Evolutionary conservation across 2,888 invertebrate genomes (phyloP), one percentile per base, ranked within the genome.

Genomic region (Eupithecia inturbata): DNA sequence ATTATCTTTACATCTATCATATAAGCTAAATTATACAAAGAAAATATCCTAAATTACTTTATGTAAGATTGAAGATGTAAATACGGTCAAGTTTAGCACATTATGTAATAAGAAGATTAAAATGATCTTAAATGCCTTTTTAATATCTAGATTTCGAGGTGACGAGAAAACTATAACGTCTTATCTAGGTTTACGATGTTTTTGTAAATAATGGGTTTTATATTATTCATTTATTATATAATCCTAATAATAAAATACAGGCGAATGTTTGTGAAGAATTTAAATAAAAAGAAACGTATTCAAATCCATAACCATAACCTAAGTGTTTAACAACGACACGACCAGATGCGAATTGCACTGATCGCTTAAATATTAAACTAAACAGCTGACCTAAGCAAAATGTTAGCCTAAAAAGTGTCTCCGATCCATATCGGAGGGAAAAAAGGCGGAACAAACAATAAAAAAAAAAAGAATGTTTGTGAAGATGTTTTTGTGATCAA

Each of bases 141-240:
- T 12, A 26, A 57, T 53, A 53, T 57, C 57, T 26, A 57, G 57
- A 57, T 57, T 57, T 57, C 12, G 57, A 57, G 26, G 57, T 26
- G 57, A 22, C 57, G 57, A 53, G 53, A 57, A 57, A 26, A 26
- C 26, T 26, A 26, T 26, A 26, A 57, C 26, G 14, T 0, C 57
- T 22, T 57, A 57, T 26, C 57, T 57, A 57, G 57, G 57, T 57
- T 57, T 57, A 57, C 26, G 57, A 57, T 57, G 57, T 57, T 57
- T 53, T 57, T 57, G 26, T 57, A 26, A 57, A 57, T 57, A 26
- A 22, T 26, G 57, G 12, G 26, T 57, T 26, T 57, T 26, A 57
- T 14, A 26, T 57, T 57, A 57, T 57, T 26, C 57, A 57, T 57
- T 14, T 22, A 57, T 57, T 57, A 26, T 0, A 2, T 57, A 57